These are phyloP conservation scores for Loriculus beryllinus DNA, from an alignment of 2,797 vertebrate genomes.

Conservation along the genomic window DNA sequence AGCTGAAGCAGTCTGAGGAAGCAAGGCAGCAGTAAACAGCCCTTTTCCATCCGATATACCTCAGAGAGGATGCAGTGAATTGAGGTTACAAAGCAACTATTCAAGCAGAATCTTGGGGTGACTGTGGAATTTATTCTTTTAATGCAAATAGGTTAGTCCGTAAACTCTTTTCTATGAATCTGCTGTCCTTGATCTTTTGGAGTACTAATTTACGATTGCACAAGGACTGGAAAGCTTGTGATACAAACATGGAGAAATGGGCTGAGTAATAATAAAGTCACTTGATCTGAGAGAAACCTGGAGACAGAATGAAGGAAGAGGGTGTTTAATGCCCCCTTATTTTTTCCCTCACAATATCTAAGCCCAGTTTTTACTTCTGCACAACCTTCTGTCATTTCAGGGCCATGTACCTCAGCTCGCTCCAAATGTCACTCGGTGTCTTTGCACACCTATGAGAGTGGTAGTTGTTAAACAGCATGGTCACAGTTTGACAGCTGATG, in stretches of 20 bases:
- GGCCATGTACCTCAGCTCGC: neutral
- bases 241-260: neutral
- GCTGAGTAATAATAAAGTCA: neutral
- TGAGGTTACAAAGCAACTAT: neutral
- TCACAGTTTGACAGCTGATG: constrained; percentile 30
- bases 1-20: neutral
- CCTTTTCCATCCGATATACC: neutral
- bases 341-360: neutral
- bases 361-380: neutral
- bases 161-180: neutral
- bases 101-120: neutral
- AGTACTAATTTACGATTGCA: neutral
- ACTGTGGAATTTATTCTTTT: neutral
- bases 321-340: neutral
- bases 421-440: neutral
- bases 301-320: neutral
- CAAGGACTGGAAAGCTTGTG: neutral
- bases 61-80: neutral
- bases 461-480: constrained; percentile 23
- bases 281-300: neutral
- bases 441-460: neutral
- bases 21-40: neutral
- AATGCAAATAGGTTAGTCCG: neutral
- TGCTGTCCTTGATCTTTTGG: neutral
- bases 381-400: neutral